phyloP scores from a whole-genome alignment of 2,113 vertebrate species.

The Marmota monax region DNA sequence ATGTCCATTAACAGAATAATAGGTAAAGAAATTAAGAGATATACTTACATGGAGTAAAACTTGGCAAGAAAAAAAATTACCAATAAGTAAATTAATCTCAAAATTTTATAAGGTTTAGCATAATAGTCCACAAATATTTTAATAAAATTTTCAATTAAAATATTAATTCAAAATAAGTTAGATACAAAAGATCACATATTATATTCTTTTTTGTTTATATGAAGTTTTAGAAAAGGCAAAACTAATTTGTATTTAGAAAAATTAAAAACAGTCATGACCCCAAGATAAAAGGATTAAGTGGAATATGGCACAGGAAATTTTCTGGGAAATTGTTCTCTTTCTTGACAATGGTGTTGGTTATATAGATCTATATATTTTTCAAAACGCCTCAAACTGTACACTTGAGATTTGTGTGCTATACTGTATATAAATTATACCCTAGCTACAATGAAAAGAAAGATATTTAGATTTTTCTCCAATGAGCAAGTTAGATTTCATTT shows the following conservation, averaged over 20 bases:
- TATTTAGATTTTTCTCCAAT: constrained; percentile 49
- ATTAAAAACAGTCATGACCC: background rate
- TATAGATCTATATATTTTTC: background rate
- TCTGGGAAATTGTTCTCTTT: background rate
- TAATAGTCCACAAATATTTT: background rate
- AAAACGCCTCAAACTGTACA: constrained; percentile 23
- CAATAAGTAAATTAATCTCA: constrained; percentile 20
- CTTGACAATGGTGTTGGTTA: background rate
- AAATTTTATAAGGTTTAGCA: background rate
- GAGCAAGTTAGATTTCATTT: constrained; percentile 69
- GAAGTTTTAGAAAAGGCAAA: constrained; percentile 50
- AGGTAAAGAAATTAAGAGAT: background rate
- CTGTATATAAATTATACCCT: constrained; percentile 39
- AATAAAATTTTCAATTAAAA: constrained; percentile 31
- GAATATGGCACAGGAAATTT: background rate
- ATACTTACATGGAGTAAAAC: background rate
- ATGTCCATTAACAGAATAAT: constrained; percentile 31
- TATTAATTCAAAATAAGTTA: constrained; percentile 22
- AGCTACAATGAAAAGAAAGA: constrained; percentile 43
- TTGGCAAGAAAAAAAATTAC: constrained; percentile 35
- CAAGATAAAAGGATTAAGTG: background rate
- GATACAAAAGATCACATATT: background rate
- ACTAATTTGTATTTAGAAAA: constrained; percentile 47
- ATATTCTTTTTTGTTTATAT: background rate
- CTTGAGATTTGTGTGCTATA: background rate